Evolutionary conservation across 1,140 invertebrate genomes (phyloP).

Genomic region (Arion vulgaris): DNA sequence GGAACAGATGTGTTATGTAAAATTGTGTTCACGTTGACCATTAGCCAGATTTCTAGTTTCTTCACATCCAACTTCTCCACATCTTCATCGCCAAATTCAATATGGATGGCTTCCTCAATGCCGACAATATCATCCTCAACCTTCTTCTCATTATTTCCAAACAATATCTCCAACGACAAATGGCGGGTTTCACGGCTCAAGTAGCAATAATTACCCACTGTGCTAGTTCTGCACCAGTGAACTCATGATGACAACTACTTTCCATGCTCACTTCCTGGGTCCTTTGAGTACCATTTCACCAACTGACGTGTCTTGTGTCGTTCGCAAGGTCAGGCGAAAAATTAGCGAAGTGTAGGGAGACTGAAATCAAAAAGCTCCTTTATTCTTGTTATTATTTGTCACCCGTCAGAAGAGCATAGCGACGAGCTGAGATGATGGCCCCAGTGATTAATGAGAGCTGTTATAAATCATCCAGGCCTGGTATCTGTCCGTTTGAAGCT

Average conservation of each 20-base stretch:
- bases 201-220: not conserved
- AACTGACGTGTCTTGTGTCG: not conserved
- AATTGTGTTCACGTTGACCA: too few relatives aligned
- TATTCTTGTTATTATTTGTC: not conserved
- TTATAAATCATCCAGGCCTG: not conserved
- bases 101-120: too few relatives aligned
- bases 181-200: not conserved
- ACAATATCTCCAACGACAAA: not conserved
- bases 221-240: not conserved
- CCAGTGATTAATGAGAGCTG: not conserved
- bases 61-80: too few relatives aligned
- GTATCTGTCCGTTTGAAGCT: not conserved
- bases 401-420: not conserved
- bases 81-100: too few relatives aligned
- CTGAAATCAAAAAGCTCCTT: not conserved
- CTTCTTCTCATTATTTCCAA: not conserved
- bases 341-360: not conserved
- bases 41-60: too few relatives aligned
- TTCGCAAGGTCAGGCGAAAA: not conserved
- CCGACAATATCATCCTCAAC: too few relatives aligned
- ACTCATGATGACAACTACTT: not conserved
- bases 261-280: not conserved
- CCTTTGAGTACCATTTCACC: not conserved
- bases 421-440: not conserved
- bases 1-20: too few relatives aligned